Evolutionary conservation across 1,140 invertebrate genomes (phyloP).

Genomic region (Drosophila arawakana): DNA sequence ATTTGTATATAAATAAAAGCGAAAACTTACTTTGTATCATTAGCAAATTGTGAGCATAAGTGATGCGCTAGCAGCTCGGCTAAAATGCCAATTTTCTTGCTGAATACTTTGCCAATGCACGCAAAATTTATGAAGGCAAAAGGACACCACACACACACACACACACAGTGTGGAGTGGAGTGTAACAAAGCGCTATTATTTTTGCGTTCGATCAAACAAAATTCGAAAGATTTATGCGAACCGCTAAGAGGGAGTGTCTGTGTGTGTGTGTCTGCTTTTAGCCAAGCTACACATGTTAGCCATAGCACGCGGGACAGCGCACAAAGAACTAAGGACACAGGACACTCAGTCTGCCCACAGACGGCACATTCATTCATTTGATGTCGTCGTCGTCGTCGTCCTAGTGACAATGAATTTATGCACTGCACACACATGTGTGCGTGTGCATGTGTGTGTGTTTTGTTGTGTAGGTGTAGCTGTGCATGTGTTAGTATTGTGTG

Average conservation of each 20-base stretch:
- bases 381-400: constrained; percentile 51
- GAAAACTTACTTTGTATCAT: constrained; percentile 56
- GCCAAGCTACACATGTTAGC: constrained; percentile 68
- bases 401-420: constrained; percentile 76
- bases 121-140: constrained; percentile 64
- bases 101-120: constrained; percentile 57
- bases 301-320: constrained; percentile 31
- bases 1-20: constrained; percentile 3
- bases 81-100: constrained; percentile 76
- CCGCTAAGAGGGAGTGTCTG: constrained; percentile 15
- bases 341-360: constrained; percentile 23
- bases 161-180: constrained; percentile 22
- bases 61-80: constrained; percentile 19
- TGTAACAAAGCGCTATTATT: constrained; percentile 76
- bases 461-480: constrained; percentile 5
- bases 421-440: constrained; percentile 44
- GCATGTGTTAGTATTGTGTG: neutral
- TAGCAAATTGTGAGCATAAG: constrained; percentile 33
- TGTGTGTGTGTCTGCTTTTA: constrained; percentile 51
- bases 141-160: constrained; percentile 16
- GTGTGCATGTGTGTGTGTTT: constrained; percentile 4
- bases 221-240: constrained; percentile 72
- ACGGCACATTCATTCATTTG: constrained; percentile 69
- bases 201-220: constrained; percentile 81
- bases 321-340: constrained; percentile 16